These are phyloP conservation scores for Centropus unirufus DNA, from an alignment of 2,113 vertebrate species.

Conservation along the genomic window DNA sequence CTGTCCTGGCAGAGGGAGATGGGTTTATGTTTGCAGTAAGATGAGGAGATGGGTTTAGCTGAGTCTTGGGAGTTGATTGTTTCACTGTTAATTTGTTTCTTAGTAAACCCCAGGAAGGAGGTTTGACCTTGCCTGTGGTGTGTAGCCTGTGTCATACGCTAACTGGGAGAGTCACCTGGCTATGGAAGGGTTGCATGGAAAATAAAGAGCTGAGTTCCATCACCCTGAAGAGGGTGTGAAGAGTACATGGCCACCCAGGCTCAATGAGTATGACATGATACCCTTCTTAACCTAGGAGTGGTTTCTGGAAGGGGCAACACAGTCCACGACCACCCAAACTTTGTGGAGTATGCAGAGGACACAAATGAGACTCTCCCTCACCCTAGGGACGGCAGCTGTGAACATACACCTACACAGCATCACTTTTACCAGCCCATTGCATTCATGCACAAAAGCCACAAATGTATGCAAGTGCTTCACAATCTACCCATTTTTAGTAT, in stretches of 20 bases:
- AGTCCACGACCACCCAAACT: slow-evolving; percentile 36
- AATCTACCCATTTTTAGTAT: neutral
- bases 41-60: neutral
- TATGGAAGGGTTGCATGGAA: neutral
- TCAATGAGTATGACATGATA: neutral
- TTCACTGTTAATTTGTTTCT: slow-evolving; percentile 16
- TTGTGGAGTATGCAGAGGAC: neutral
- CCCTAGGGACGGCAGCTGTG: slow-evolving; percentile 45
- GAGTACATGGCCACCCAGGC: slow-evolving; percentile 47
- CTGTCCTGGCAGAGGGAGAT: neutral
- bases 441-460: neutral
- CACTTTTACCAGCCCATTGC: neutral
- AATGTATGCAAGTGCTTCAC: neutral
- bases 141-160: neutral
- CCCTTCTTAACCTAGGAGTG: slow-evolving; percentile 41
- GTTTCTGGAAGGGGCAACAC: neutral
- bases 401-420: slow-evolving; percentile 39
- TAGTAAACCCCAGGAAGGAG: neutral
- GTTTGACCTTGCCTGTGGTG: slow-evolving; percentile 35
- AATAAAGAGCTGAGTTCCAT: neutral
- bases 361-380: neutral
- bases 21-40: neutral
- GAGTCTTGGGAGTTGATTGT: neutral
- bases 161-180: slow-evolving; percentile 6
- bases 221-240: slow-evolving; percentile 28